phyloP scores from a whole-genome alignment of 2,797 vertebrate species.

The Phrynocephalus guinanensis region DNA sequence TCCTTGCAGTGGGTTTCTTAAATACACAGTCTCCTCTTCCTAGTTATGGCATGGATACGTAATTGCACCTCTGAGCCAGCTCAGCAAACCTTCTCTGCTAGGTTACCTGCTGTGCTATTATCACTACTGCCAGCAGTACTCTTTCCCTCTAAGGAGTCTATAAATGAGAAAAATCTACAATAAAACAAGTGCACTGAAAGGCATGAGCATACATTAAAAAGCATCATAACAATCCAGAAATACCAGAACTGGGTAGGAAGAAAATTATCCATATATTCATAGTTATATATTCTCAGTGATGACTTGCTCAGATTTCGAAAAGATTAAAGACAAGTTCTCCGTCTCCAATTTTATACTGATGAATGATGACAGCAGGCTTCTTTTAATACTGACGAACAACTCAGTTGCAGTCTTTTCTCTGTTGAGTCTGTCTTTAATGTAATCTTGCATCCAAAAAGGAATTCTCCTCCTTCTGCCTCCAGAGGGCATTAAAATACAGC shows the following conservation, averaged over 20 bases:
- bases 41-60: slow-evolving; percentile 60
- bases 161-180: slow-evolving; percentile 64
- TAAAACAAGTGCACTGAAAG: slow-evolving; percentile 61
- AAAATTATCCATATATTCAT: slow-evolving; percentile 60
- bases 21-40: slow-evolving; percentile 53
- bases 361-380: slow-evolving; percentile 11
- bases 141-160: slow-evolving; percentile 61
- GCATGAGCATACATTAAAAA: slow-evolving; percentile 58
- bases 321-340: slow-evolving; percentile 54
- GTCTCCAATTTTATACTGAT: slow-evolving; percentile 58
- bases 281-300: slow-evolving; percentile 44
- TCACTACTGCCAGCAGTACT: slow-evolving; percentile 66
- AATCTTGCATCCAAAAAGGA: slow-evolving; percentile 53
- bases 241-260: slow-evolving; percentile 47
- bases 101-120: slow-evolving; percentile 68
- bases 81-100: slow-evolving; percentile 62
- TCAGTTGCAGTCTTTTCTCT: slow-evolving; percentile 30
- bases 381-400: background rate
- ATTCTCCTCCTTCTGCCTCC: slow-evolving; percentile 41
- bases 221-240: slow-evolving; percentile 61
- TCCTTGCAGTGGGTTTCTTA: slow-evolving; percentile 60
- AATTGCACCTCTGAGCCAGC: slow-evolving; percentile 67
- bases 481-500: slow-evolving; percentile 22
- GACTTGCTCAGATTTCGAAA: slow-evolving; percentile 58
- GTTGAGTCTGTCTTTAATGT: slow-evolving; percentile 39